Base-by-base conservation (phyloP, 2,888 invertebrate species). In the Aquatica leii region DNA sequence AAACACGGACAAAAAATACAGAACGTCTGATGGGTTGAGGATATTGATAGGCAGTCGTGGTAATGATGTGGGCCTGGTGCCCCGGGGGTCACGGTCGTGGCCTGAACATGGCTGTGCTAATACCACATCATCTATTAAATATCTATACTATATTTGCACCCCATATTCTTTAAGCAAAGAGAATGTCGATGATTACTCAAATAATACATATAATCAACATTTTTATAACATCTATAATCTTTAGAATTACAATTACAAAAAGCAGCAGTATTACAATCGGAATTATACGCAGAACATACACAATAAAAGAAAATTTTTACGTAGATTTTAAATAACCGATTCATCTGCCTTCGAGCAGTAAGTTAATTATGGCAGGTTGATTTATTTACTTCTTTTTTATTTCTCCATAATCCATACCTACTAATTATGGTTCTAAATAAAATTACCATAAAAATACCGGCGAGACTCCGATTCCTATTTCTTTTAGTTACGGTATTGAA, bases 1-100 rank as follows among this genome's bases (percentile, higher is more conserved):
- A 73, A 73, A 74, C 70, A 72, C 71, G 71, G 66, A 74, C 72
- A 73, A 75, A 74, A 75, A 73, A 67, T 65, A 65, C 65, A 58
- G 59, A 67, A 65, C 59, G 65, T 65, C 65, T 69, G 69, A 69
- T 67, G 69, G 67, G 65, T 63, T 65, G 54, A 57, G 64, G 67
- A 67, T 68, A 68, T 68, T 68, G 71, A 70, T 71, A 69, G 69
- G 69, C 65, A 67, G 62, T 65, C 65, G 64, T 56, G 63, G 71
- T 73, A 73, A 71, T 73, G 71, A 73, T 70, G 65, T 62, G 65
- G 65, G 65, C 65, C 58, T 61, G 61, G 65, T 61, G 61, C 61
- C 65, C 65, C 58, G 52, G 72, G 71, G 71, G 71, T 73, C 71
- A 71, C 67, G 72, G 72, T 62, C 69, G 62, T 54, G 65, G 60